A percentile compares a stretch with the other conserved stretches of the same genome.
phyloP scores from a whole-genome alignment of 2,888 invertebrate genomes.

The Diloba caeruleocephala region DNA sequence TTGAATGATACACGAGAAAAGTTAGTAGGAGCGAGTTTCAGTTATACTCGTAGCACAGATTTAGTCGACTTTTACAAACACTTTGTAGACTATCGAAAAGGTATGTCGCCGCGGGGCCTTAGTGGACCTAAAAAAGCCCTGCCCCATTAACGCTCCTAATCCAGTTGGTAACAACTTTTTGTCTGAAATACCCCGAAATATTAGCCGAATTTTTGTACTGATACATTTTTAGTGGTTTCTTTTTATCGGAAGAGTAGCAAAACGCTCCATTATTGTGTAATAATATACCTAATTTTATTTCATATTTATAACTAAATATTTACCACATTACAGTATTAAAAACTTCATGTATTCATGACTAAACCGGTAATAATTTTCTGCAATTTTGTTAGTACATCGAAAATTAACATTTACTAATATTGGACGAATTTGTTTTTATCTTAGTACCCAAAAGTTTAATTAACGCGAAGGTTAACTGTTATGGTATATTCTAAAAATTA shows the following conservation, averaged over 20 bases:
- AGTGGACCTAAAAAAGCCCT: conserved; percentile 23
- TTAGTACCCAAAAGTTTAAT: conserved; percentile 49
- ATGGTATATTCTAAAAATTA: conserved; percentile 47
- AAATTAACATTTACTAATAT: conserved; percentile 25
- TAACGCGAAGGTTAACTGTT: conserved; percentile 46
- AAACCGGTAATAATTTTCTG: conserved; percentile 19
- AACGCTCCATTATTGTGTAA: too few species aligned
- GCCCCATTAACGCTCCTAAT: conserved; percentile 34
- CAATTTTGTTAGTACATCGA: conserved; percentile 22
- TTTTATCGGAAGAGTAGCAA: too few species aligned
- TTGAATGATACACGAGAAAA: too few species aligned
- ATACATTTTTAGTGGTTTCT: too few species aligned
- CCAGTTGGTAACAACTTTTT: conserved; percentile 22
- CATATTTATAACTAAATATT: background rate
- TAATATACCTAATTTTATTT: too few species aligned
- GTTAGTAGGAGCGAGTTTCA: too few species aligned
- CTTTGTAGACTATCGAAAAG: conserved; percentile 28
- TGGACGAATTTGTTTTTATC: conserved; percentile 43
- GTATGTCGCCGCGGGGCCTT: conserved; percentile 24
- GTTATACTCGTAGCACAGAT: too few species aligned
- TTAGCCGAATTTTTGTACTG: too few species aligned
- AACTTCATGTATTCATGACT: conserved; percentile 5
- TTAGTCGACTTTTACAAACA: too few species aligned
- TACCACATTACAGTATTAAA: conserved; percentile 5
- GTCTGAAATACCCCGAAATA: conserved; percentile 37